Conservation (phyloP, 2,113 vertebrate genomes). For the Micromys minutus region DNA sequence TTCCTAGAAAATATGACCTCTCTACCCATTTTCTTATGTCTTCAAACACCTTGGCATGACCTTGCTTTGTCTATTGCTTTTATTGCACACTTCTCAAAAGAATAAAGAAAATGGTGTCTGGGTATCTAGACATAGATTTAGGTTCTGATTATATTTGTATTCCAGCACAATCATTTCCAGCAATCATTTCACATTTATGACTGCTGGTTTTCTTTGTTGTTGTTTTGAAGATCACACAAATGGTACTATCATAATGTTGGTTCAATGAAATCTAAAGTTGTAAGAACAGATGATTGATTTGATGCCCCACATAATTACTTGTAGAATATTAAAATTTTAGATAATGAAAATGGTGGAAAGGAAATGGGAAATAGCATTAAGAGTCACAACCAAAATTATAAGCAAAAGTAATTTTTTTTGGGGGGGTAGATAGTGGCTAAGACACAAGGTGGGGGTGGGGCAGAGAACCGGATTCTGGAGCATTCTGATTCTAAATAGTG, state of each 20-base stretch:
- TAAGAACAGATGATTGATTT: conserved; percentile 53
- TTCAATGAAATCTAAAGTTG: conserved; percentile 60
- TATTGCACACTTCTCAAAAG: neutral
- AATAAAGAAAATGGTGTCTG: conserved; percentile 32
- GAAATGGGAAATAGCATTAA: conserved; percentile 31
- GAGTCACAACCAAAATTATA: conserved; percentile 21
- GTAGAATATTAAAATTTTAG: conserved; percentile 59
- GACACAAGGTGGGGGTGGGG: neutral
- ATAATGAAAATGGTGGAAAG: neutral
- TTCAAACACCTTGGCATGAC: neutral
- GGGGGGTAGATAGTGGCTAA: neutral
- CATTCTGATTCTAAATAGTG: neutral
- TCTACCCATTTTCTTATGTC: neutral
- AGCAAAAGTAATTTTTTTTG: conserved; percentile 4
- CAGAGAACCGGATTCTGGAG: neutral
- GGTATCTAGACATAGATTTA: conserved; percentile 40
- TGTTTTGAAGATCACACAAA: conserved; percentile 34
- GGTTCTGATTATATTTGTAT: conserved; percentile 58
- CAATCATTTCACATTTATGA: conserved; percentile 61
- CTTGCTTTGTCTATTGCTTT: neutral
- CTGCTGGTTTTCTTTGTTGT: neutral
- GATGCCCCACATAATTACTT: conserved; percentile 64
- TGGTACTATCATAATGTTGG: neutral
- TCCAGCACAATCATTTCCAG: conserved; percentile 42
- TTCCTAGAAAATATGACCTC: neutral